Evolutionary conservation across 2,888 invertebrate species (phyloP).

Genomic region (Agrochola macilenta): DNA sequence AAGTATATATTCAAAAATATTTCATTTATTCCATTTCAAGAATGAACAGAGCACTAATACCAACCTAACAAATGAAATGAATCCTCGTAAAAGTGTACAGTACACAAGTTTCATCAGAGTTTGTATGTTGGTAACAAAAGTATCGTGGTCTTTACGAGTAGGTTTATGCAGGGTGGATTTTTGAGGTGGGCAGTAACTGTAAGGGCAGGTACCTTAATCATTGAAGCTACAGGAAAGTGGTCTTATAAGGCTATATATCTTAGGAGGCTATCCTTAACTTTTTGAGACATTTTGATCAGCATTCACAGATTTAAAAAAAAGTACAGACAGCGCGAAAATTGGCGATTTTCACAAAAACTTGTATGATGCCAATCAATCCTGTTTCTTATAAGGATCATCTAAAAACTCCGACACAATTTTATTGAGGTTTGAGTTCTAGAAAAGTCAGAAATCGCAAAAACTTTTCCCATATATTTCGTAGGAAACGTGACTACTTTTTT

Average conservation of each 20-base stretch:
- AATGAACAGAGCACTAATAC: background rate
- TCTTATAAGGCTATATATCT: no score
- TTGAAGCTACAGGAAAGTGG: background rate
- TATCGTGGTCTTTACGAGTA: constrained; percentile 35
- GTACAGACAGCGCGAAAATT: background rate
- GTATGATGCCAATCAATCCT: no score
- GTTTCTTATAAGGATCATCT: no score
- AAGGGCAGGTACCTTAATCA: background rate
- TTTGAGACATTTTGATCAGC: no score
- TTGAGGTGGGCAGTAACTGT: background rate
- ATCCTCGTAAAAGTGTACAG: constrained; percentile 38
- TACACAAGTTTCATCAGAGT: constrained; percentile 25
- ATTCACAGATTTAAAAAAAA: background rate
- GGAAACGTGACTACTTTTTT: background rate
- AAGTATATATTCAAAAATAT: constrained; percentile 2
- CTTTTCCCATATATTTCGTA: background rate
- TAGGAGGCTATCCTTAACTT: background rate
- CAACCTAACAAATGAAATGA: constrained; percentile 26
- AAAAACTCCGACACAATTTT: no score
- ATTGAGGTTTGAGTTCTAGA: background rate
- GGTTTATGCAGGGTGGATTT: background rate
- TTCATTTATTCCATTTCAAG: background rate
- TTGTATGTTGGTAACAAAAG: constrained; percentile 39
- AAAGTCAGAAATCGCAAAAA: background rate
- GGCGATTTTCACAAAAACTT: background rate